Evolutionary conservation across 2,888 invertebrate genomes (phyloP).

Genomic region (Dolichomitus sp.): DNA sequence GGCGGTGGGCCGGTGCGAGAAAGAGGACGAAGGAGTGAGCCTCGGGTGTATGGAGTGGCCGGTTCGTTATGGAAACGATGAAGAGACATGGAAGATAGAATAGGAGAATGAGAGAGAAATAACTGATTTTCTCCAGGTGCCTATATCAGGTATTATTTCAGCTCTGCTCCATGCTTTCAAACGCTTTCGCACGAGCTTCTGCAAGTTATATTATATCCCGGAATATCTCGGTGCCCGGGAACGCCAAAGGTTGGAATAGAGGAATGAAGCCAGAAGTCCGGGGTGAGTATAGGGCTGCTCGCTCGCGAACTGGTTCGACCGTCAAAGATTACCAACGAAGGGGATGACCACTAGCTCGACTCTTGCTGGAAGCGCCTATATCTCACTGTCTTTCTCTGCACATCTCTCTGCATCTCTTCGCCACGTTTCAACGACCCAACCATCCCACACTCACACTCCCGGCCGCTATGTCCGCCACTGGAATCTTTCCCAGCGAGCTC

Average conservation of each 20-base stretch:
- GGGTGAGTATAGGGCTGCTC: constrained; percentile 33
- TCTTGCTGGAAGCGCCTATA: not conserved
- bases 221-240: constrained; percentile 47
- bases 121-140: constrained; percentile 80
- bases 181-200: constrained; percentile 65
- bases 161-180: constrained; percentile 68
- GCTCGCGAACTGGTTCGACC: constrained; percentile 65
- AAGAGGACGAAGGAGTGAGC: constrained; percentile 37
- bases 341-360: constrained; percentile 51
- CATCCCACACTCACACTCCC: constrained; percentile 43
- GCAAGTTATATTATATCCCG: constrained; percentile 54
- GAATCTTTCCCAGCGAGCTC: constrained; percentile 72
- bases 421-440: constrained; percentile 52
- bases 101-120: constrained; percentile 73
- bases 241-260: constrained; percentile 33
- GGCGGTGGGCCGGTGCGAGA: constrained; percentile 58
- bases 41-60: constrained; percentile 60
- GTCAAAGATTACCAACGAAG: constrained; percentile 69
- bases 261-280: constrained; percentile 31
- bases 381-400: constrained; percentile 63
- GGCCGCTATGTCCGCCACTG: constrained; percentile 42
- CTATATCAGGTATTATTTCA: constrained; percentile 85
- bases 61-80: constrained; percentile 66
- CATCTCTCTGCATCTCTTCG: constrained; percentile 50
- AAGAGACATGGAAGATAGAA: constrained; percentile 64